Percentiles rank a stretch among this genome's conserved stretches.
Evolutionary conservation across 2,113 vertebrate genomes (phyloP).

Genomic region (Melanocharis versteri): DNA sequence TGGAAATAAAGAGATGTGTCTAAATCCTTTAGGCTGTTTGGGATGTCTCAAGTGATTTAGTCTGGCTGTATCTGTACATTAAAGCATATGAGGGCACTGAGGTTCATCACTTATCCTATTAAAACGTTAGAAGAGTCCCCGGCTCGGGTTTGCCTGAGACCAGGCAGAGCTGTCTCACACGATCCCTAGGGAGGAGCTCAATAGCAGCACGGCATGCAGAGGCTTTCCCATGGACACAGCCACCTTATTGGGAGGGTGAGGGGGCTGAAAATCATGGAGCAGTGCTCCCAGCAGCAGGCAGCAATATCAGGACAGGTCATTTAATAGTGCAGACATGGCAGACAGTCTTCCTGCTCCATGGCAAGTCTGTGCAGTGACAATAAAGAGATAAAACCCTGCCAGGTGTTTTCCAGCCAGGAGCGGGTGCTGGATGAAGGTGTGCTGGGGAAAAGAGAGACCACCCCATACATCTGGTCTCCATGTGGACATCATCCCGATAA

Average conservation of each 20-base stretch:
- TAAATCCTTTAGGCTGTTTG: conserved; percentile 51
- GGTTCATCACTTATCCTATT: conserved; percentile 43
- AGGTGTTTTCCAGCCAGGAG: neutral
- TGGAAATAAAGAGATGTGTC: conserved; percentile 47
- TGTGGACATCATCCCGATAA: neutral
- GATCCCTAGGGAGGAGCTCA: neutral
- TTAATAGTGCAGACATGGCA: accelerated
- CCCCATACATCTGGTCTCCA: accelerated
- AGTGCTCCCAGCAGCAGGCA: neutral
- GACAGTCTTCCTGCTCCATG: neutral
- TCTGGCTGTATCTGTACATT: neutral
- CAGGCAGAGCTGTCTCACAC: neutral
- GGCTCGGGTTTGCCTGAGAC: neutral
- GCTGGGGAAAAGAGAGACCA: neutral
- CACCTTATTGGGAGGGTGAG: neutral
- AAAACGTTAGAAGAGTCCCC: conserved; percentile 34
- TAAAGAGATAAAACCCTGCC: neutral
- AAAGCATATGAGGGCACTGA: neutral
- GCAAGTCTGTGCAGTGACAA: neutral
- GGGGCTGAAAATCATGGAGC: neutral
- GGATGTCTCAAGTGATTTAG: conserved; percentile 40
- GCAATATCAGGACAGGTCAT: neutral
- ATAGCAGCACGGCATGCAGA: accelerated
- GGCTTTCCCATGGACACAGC: neutral
- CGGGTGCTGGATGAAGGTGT: neutral